Base-by-base conservation (phyloP, 2,888 invertebrate genomes). In the Caradrina kadenii region DNA sequence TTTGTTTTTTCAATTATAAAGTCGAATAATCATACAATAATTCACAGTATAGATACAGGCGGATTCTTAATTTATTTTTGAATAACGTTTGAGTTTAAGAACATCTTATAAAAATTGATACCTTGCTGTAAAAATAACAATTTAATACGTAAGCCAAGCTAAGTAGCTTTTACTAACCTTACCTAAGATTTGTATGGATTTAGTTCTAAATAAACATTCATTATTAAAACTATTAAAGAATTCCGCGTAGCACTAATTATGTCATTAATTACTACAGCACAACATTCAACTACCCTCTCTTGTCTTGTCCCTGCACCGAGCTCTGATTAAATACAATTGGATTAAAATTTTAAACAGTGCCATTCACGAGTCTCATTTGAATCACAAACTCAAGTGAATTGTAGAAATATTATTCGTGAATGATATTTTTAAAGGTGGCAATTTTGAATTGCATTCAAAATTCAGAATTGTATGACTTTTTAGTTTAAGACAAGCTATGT, bases 331-430 rank as follows among this genome's bases (percentile, higher is more conserved):
- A 83, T 80, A 61, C 63, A 64, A 70, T 69, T 60, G 54, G 19
- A 78, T 81, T 80, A 80, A 79, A 77, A 82, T 83, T 74, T 79
- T 82, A 73, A 76, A 71, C 70, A 61, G 50, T 76, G 82, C 56
- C 79, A 85, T 63, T 79, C 80, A 60, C 56, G 45, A 73, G 79
- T 76, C 78, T 70, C 75, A 79, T 83, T 82, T 82, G 79, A 73
- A 81, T 76, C 55, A 65, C 68, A 62, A 73, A 76, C 76, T 58
- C 26, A 26, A 49, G 39, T 67, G 64, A 68, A 78, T 54, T 64
- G 60, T 60, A 45, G 31, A 52, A 42, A 8, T 55, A 63, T 70
- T 63, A 74, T 71, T 49, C 10, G 22, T 48, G 42, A 45, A 58
- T 54, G 48, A 60, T 67, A 73, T 76, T 73, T 81, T 78, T 69